Conservation (phyloP, 2,888 invertebrate species). For the Microchrysa polita region DNA sequence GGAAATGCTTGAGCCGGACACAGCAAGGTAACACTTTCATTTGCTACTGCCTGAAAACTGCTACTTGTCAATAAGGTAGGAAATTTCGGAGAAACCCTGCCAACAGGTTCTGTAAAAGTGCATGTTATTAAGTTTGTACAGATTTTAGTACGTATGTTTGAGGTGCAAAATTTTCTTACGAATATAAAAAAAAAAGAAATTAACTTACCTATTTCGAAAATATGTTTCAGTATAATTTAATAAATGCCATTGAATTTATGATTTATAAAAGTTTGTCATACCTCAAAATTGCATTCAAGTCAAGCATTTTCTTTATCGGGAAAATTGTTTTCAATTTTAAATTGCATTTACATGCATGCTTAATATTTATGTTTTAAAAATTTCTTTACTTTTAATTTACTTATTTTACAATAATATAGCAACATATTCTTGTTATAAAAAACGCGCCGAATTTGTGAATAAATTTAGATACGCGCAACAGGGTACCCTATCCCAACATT, state of each 20-base stretch:
- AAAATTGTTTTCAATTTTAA: not conserved
- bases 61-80: slow-evolving; percentile 70
- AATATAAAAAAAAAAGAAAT: slow-evolving; percentile 14
- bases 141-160: not conserved
- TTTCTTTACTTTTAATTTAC: too few relatives aligned
- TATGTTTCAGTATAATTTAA: slow-evolving; percentile 18
- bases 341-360: too few relatives aligned
- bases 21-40: slow-evolving; percentile 69
- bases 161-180: too few relatives aligned
- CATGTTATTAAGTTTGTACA: too few relatives aligned
- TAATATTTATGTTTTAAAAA: too few relatives aligned
- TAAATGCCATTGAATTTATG: not conserved
- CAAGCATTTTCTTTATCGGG: slow-evolving; percentile 56
- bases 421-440: not conserved
- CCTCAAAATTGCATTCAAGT: slow-evolving; percentile 55
- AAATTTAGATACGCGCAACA: slow-evolving; percentile 66
- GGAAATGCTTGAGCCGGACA: slow-evolving; percentile 78
- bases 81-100: slow-evolving; percentile 78
- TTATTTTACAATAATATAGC: slow-evolving; percentile 1
- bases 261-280: not conserved
- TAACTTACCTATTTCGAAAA: slow-evolving; percentile 35
- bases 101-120: slow-evolving; percentile 71
- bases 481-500: slow-evolving; percentile 99
- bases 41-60: slow-evolving; percentile 70
- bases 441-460: not conserved